Conservation (phyloP, 2,888 invertebrate genomes). For the Parelbella ahira region DNA sequence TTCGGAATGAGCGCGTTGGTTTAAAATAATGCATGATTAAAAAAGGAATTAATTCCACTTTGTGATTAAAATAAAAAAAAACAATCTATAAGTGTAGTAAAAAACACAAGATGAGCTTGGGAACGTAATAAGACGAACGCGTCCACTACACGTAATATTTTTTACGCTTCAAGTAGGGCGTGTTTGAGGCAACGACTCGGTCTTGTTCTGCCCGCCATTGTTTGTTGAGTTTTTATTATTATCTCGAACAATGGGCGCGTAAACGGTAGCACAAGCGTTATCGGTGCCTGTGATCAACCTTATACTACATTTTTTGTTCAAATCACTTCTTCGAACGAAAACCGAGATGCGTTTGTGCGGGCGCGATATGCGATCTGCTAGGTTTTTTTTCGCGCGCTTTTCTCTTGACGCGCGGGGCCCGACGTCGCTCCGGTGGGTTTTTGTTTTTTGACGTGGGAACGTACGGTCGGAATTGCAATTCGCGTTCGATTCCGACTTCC, state of each 20-base stretch:
- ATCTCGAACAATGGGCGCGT: constrained; percentile 69
- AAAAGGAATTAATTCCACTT: too few relatives aligned
- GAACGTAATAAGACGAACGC: constrained; percentile 55
- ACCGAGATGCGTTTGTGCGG: constrained; percentile 54
- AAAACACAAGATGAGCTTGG: constrained; percentile 40
- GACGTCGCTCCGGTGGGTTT: constrained; percentile 40
- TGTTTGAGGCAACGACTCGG: constrained; percentile 58
- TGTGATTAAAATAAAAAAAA: too few relatives aligned
- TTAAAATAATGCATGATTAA: too few relatives aligned
- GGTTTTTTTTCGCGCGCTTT: constrained; percentile 51
- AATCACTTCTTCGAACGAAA: constrained; percentile 51
- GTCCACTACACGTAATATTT: constrained; percentile 49
- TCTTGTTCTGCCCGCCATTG: constrained; percentile 62
- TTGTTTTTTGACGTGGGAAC: constrained; percentile 26
- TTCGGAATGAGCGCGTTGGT: too few relatives aligned
- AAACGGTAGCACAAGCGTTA: constrained; percentile 74
- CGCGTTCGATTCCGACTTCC: constrained; percentile 23
- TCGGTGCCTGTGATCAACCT: constrained; percentile 75
- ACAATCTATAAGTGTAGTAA: too few relatives aligned
- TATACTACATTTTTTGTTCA: constrained; percentile 55
- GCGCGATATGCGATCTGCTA: constrained; percentile 59
- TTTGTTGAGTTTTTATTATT: constrained; percentile 75
- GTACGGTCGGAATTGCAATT: constrained; percentile 21
- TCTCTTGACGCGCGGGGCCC: constrained; percentile 38
- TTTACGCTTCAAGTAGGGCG: constrained; percentile 62